Conservation (phyloP, 1,140 invertebrate species). For the Pantala flavescens region DNA sequence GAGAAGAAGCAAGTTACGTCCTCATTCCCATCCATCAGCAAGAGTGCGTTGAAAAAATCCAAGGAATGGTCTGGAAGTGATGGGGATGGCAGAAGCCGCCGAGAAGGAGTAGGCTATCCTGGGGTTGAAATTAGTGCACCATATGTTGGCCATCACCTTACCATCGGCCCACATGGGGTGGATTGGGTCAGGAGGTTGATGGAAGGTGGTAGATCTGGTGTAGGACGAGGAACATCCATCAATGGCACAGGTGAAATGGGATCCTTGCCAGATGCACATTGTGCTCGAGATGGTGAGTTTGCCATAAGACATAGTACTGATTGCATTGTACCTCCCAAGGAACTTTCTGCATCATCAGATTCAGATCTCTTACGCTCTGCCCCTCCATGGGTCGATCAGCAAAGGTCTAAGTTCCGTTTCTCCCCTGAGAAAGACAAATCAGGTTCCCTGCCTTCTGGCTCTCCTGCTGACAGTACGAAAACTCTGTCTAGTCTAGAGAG, state of each 20-base stretch:
- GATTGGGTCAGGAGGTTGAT: conserved; percentile 50
- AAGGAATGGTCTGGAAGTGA: conserved; percentile 23
- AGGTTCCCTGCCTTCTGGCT: conserved; percentile 21
- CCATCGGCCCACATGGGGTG: conserved; percentile 49
- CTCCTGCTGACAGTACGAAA: conserved; percentile 40
- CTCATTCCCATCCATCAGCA: not conserved
- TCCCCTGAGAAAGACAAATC: conserved; percentile 32
- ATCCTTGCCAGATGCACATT: conserved; percentile 33
- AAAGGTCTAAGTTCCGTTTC: conserved; percentile 34
- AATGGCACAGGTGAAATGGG: not conserved
- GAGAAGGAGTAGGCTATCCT: not conserved
- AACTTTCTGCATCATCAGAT: conserved; percentile 46
- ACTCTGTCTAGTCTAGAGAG: conserved; percentile 45
- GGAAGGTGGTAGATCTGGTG: conserved; percentile 25
- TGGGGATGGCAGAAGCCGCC: conserved; percentile 16
- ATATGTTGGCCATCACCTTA: conserved; percentile 39
- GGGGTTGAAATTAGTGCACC: not conserved
- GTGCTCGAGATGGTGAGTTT: conserved; percentile 38
- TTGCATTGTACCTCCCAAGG: conserved; percentile 50
- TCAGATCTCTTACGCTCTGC: conserved; percentile 44
- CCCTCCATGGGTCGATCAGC: conserved; percentile 35
- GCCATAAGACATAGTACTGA: conserved; percentile 53
- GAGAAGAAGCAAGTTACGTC: not conserved
- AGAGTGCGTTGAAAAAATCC: conserved; percentile 13
- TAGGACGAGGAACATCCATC: conserved; percentile 24